These are phyloP conservation scores for Caenorhabditis briggsae DNA, from an alignment of 1,140 invertebrate species.

Conservation along the genomic window DNA sequence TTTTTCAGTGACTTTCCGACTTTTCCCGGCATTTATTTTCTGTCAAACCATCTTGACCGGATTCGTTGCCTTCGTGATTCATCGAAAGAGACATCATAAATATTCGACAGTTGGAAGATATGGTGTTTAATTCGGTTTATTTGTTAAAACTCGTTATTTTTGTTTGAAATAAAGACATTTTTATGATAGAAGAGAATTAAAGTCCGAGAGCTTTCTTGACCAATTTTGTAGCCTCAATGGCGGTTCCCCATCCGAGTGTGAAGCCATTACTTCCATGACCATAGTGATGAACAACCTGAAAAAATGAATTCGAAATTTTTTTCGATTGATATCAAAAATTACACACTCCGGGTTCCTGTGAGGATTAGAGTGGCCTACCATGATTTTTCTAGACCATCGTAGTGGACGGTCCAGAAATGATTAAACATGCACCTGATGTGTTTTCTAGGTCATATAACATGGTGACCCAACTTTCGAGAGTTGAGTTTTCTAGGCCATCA, in stretches of 20 bases:
- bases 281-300: slow-evolving; percentile 88
- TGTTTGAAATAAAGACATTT: background rate
- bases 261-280: slow-evolving; percentile 91
- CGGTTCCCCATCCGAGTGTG: slow-evolving; percentile 88
- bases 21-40: background rate
- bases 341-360: too few species aligned
- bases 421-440: too few species aligned
- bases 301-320: slow-evolving; percentile 58
- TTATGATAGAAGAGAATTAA: background rate
- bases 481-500: too few species aligned
- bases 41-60: background rate
- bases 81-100: background rate
- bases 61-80: background rate
- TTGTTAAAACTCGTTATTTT: background rate
- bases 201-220: slow-evolving; percentile 11
- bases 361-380: too few species aligned
- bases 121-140: background rate
- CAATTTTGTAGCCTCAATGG: slow-evolving; percentile 80
- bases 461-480: too few species aligned
- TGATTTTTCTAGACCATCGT: too few species aligned
- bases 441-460: too few species aligned
- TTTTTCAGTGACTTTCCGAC: background rate
- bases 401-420: too few species aligned
- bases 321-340: too few species aligned
- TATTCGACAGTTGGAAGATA: background rate